Conservation (phyloP, 2,113 vertebrate species). For the Tamias sibiricus region DNA sequence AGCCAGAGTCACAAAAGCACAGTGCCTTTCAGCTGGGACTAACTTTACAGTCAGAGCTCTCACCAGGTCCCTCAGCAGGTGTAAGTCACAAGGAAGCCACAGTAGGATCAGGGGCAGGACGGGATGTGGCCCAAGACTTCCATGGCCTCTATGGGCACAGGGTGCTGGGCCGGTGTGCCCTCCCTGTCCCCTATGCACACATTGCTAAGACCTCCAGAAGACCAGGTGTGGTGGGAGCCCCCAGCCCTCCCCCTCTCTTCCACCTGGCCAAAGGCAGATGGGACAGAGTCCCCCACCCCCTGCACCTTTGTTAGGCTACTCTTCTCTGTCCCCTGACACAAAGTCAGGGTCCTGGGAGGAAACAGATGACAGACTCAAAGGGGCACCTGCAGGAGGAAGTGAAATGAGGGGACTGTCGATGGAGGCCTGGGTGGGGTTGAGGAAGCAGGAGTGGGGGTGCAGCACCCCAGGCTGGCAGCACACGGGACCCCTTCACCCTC, state of each 20-base stretch:
- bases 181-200: accelerated
- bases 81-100: neutral
- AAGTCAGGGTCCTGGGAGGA: neutral
- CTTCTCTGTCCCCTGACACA: neutral
- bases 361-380: neutral
- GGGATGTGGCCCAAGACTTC: neutral
- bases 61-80: too few species aligned
- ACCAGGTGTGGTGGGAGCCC: too few species aligned
- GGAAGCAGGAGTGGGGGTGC: accelerated
- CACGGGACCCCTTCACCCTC: too few species aligned
- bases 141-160: accelerated
- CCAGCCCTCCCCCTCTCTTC: neutral
- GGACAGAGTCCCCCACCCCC: neutral
- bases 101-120: neutral
- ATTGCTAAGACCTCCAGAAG: neutral
- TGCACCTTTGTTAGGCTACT: neutral
- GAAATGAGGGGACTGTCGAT: neutral
- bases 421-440: neutral
- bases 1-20: neutral
- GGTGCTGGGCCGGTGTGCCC: neutral
- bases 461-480: neutral
- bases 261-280: neutral
- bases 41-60: too few species aligned
- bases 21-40: too few species aligned
- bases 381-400: neutral